phyloP scores from a whole-genome alignment of 2,888 invertebrate genomes.

The Caenorhabditis imperialis region DNA sequence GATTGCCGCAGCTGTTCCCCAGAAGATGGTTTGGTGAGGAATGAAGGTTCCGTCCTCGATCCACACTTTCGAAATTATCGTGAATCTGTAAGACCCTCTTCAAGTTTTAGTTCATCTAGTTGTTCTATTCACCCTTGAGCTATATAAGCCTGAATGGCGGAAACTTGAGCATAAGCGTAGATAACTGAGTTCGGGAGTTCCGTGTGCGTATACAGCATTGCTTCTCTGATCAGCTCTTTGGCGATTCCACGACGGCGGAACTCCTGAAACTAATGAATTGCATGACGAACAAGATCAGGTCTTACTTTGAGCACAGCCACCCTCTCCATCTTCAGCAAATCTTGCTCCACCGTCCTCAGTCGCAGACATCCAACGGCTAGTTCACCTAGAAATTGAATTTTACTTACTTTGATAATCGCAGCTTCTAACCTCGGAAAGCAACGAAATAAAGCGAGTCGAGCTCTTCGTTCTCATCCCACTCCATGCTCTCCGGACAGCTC shows the following conservation, averaged over 20 bases:
- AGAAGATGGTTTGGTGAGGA: conserved; percentile 51
- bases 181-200: conserved; percentile 17
- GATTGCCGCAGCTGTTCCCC: conserved; percentile 25
- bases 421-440: conserved; percentile 22
- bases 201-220: conserved; percentile 18
- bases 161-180: conserved; percentile 51
- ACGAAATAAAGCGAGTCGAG: conserved; percentile 41
- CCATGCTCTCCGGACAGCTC: conserved; percentile 49
- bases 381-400: conserved; percentile 13
- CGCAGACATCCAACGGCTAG: conserved; percentile 36
- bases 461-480: conserved; percentile 58
- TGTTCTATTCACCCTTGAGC: conserved; percentile 20
- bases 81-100: conserved; percentile 36
- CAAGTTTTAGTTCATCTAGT: no score
- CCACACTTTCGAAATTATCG: conserved; percentile 48
- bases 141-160: conserved; percentile 40
- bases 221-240: conserved; percentile 31
- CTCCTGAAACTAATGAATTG: conserved; percentile 23
- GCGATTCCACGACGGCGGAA: conserved; percentile 43
- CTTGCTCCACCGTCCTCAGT: conserved; percentile 23
- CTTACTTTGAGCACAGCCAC: conserved; percentile 49
- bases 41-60: conserved; percentile 51
- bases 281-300: no score
- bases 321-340: conserved; percentile 46
- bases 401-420: not conserved